Base-by-base conservation (phyloP, 2,797 vertebrate genomes). In the Pseudochromis fuscus region DNA sequence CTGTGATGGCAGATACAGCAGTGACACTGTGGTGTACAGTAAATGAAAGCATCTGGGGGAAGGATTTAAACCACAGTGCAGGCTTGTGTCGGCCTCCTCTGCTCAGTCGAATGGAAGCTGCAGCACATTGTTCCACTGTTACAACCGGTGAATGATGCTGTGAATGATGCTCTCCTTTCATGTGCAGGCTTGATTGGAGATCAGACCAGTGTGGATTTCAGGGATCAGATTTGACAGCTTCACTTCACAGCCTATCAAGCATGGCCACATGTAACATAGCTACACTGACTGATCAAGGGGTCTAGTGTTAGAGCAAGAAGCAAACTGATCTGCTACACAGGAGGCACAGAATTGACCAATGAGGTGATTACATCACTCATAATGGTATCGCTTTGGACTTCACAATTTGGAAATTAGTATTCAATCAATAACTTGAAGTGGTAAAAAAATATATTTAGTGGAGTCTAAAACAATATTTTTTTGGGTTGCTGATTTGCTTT, bases 151-250 rank as follows among this genome's bases (percentile, higher is more conserved):
- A 30, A 38, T 63, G 76, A 74, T 75, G 65, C 78, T 55, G 72
- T 85, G 84, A 86, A 79, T 84, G 87, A 88, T 78, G 77, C 23
- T 65, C 71, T 81, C 73, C 76, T 85, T 88, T 86, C 76, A 85
- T 67, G 53, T 69, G 65, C 31, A 70, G 51, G 64, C 78, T 78
- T 81, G 86, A 88, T 80, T 79, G 85, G 70, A 84, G 80, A 68
- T 88, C 73, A 80, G 78, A 65, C 66, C 67, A 75, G 86, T 90
- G 84, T 90, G 73, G 79, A 89, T 89, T 89, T 89, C 89, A 87
- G 73, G 81, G 85, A 84, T 89, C 87, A 72, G 70, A 85, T 90
- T 82, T 83, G 79, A 83, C 60, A 18, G 83, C 83, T 79, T 82
- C 66, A 77, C 78, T 83, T 88, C 75, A 70, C 64, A 69, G 67